Percentiles rank a stretch among this genome's conserved stretches.
These are phyloP conservation scores for Chalcis sispes DNA, from an alignment of 2,888 invertebrate genomes.

Conservation along the genomic window DNA sequence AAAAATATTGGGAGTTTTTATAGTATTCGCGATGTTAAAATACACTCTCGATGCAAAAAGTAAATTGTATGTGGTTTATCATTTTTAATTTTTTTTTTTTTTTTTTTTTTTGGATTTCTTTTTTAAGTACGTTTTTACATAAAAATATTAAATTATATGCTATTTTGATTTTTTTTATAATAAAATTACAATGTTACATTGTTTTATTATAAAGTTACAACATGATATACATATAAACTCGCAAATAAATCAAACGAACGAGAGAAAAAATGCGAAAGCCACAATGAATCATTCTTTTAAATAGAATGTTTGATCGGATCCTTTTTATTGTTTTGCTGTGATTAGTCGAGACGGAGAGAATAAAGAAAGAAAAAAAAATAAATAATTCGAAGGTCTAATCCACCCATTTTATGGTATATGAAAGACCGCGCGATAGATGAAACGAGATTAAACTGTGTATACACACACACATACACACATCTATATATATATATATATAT, in stretches of 20 bases:
- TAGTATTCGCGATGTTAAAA: too few relatives aligned
- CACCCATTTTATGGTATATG: constrained; percentile 52
- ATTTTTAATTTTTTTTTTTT: too few relatives aligned
- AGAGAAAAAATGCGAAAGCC: constrained; percentile 25
- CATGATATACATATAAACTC: constrained; percentile 30
- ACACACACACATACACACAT: too few relatives aligned
- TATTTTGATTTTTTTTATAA: too few relatives aligned
- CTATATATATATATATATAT: too few relatives aligned
- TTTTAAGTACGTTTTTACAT: neutral
- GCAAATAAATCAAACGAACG: constrained; percentile 49
- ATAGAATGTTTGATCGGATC: constrained; percentile 52
- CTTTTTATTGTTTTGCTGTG: constrained; percentile 54
- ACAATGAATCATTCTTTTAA: constrained; percentile 54
- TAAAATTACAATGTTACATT: constrained; percentile 23
- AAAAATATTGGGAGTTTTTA: too few relatives aligned
- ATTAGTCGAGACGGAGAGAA: too few relatives aligned
- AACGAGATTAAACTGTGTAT: constrained; percentile 46
- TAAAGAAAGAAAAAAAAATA: constrained; percentile 26
- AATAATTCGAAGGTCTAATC: constrained; percentile 51
- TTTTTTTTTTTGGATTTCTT: too few relatives aligned
- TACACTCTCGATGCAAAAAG: too few relatives aligned
- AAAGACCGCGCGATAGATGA: constrained; percentile 51
- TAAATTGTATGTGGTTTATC: too few relatives aligned
- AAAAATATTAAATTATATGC: neutral
- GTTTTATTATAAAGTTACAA: constrained; percentile 20